Evolutionary conservation across 2,888 invertebrate genomes (phyloP).

Genomic region (Euclidia mi): DNA sequence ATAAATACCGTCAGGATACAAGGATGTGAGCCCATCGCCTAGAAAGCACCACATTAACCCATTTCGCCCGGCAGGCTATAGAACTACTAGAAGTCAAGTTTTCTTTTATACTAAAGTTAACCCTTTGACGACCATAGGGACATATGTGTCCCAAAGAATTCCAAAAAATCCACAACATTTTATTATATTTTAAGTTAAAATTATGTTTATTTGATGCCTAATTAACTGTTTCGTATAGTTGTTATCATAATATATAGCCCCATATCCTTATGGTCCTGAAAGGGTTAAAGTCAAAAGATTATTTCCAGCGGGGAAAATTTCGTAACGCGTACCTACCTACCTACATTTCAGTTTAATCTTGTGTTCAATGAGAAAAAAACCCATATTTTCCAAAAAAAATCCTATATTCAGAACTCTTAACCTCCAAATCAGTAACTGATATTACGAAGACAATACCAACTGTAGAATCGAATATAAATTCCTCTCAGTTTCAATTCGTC

Average conservation of each 20-base stretch:
- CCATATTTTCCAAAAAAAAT: slow-evolving; percentile 22
- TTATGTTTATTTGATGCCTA: too few relatives aligned
- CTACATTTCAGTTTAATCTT: slow-evolving; percentile 10
- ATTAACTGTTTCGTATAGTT: too few relatives aligned
- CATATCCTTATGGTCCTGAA: too few relatives aligned
- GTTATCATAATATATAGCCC: too few relatives aligned
- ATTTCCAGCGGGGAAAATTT: too few relatives aligned
- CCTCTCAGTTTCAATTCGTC: slow-evolving; percentile 56
- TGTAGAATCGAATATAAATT: slow-evolving; percentile 51
- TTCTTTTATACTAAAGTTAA: neutral
- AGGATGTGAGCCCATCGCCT: slow-evolving; percentile 28
- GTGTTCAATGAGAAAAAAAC: slow-evolving; percentile 33
- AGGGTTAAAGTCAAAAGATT: too few relatives aligned
- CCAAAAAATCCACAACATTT: too few relatives aligned
- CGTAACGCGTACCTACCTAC: too few relatives aligned
- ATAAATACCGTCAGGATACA: slow-evolving; percentile 9
- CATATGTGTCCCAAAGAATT: too few relatives aligned
- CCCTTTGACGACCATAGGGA: too few relatives aligned
- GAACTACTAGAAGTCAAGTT: slow-evolving; percentile 9
- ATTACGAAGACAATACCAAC: slow-evolving; percentile 49
- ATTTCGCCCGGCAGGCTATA: slow-evolving; percentile 17
- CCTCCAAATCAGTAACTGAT: slow-evolving; percentile 40
- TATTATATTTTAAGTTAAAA: too few relatives aligned
- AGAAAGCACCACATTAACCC: slow-evolving; percentile 39
- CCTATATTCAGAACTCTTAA: slow-evolving; percentile 22